Percentiles rank a stretch among this genome's conserved stretches.
Evolutionary conservation across 1,140 invertebrate species (phyloP).

Genomic region (Bombus waltoni): DNA sequence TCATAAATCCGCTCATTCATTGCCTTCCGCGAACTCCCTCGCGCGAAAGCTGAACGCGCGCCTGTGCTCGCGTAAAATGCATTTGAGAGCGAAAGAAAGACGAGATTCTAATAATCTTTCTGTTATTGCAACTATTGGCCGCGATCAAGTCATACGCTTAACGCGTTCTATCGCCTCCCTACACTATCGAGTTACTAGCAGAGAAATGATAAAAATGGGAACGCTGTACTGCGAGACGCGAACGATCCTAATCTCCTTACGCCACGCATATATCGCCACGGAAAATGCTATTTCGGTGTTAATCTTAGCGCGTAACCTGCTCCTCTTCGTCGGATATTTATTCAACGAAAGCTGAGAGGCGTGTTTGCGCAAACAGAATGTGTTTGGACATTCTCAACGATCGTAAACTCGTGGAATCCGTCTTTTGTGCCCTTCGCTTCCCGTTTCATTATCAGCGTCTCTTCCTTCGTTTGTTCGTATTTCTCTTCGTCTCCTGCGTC

Average conservation of each 20-base stretch:
- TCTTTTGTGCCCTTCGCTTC: not conserved
- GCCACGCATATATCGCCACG: not conserved
- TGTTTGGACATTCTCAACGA: not conserved
- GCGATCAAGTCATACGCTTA: not conserved
- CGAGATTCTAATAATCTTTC: not conserved
- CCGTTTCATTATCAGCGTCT: slow-evolving; percentile 12
- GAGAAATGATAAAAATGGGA: not conserved
- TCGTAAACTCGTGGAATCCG: not conserved
- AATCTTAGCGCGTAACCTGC: not conserved
- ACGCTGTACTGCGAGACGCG: not conserved
- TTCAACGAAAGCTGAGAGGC: not conserved
- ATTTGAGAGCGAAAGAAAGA: slow-evolving; percentile 20
- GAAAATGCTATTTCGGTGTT: not conserved
- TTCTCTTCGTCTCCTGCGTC: not conserved
- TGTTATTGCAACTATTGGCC: too few species aligned
- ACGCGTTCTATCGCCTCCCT: not conserved
- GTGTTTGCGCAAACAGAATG: not conserved
- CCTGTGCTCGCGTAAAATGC: not conserved
- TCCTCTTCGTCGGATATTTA: not conserved
- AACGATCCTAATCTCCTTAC: not conserved
- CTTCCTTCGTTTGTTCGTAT: slow-evolving; percentile 4
- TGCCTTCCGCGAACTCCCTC: too few species aligned
- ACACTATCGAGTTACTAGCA: not conserved
- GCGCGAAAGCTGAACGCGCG: not conserved
- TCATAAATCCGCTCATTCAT: slow-evolving; percentile 23